phyloP scores from a whole-genome alignment of 2,797 vertebrate species.

The Schizopygopsis malacanthus region DNA sequence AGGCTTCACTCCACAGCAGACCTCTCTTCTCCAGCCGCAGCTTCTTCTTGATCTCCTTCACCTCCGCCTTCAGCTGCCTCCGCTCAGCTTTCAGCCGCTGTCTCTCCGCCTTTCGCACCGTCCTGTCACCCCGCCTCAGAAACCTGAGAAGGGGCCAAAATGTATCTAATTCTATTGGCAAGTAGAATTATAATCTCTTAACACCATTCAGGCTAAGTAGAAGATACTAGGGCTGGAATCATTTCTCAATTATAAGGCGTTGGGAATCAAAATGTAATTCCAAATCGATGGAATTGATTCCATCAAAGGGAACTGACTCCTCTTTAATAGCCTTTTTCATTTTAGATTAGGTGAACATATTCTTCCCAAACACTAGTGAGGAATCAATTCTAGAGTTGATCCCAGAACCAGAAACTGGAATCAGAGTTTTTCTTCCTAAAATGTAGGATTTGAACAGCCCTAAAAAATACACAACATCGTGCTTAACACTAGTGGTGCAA shows the following conservation, averaged over 20 bases:
- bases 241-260: not conserved
- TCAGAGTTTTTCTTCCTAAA: not conserved
- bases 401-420: not conserved
- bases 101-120: slow-evolving; percentile 95
- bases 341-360: not conserved
- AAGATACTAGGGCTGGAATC: not conserved
- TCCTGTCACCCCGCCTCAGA: slow-evolving; percentile 93
- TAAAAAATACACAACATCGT: not conserved
- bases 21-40: slow-evolving; percentile 94
- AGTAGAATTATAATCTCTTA: not conserved
- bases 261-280: not conserved
- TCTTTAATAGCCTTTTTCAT: not conserved
- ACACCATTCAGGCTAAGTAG: not conserved
- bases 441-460: not conserved
- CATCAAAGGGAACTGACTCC: not conserved
- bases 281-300: not conserved
- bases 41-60: slow-evolving; percentile 98
- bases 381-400: not conserved
- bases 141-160: slow-evolving; percentile 80
- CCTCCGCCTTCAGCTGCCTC: slow-evolving; percentile 94
- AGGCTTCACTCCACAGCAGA: slow-evolving; percentile 88
- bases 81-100: slow-evolving; percentile 95
- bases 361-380: not conserved
- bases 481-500: not conserved
- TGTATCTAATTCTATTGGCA: slow-evolving; percentile 71